Percentiles rank a stretch among this genome's conserved stretches.
Conservation (phyloP, 2,888 invertebrate species). For the Tinea trinotella region DNA sequence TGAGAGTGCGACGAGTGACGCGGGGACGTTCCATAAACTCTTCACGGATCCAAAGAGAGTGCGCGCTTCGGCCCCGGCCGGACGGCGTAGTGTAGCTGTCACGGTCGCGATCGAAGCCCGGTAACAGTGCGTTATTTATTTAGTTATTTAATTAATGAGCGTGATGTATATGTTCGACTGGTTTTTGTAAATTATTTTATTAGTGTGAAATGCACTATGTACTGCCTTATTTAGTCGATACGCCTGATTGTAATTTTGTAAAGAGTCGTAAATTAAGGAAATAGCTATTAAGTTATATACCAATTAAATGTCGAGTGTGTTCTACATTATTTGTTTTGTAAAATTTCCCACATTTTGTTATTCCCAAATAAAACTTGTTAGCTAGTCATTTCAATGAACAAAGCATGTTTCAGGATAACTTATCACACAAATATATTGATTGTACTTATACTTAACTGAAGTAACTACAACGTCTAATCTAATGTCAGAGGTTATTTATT, state of each 20-base stretch:
- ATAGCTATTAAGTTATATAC: slow-evolving; percentile 63
- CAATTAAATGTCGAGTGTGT: slow-evolving; percentile 63
- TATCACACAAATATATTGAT: too few relatives aligned
- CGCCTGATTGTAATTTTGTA: slow-evolving; percentile 70
- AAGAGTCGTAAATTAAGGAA: slow-evolving; percentile 68
- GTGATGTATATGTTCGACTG: slow-evolving; percentile 24
- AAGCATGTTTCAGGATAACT: background rate
- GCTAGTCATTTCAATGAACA: background rate
- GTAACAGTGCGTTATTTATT: slow-evolving; percentile 69
- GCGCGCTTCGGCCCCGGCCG: slow-evolving; percentile 66
- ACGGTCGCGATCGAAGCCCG: slow-evolving; percentile 57
- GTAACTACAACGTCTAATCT: too few relatives aligned
- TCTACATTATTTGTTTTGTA: slow-evolving; percentile 7
- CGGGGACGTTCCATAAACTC: slow-evolving; percentile 60
- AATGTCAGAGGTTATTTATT: background rate
- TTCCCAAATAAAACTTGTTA: background rate
- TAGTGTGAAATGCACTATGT: slow-evolving; percentile 64
- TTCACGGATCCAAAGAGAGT: slow-evolving; percentile 71
- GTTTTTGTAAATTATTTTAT: slow-evolving; percentile 70
- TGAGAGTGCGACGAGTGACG: slow-evolving; percentile 43
- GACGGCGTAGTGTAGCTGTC: slow-evolving; percentile 45
- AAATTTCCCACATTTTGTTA: background rate
- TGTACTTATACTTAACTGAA: too few relatives aligned
- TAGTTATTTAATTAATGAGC: slow-evolving; percentile 24
- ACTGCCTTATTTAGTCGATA: slow-evolving; percentile 62